These are phyloP conservation scores for Ophion ellenae DNA, from an alignment of 2,888 invertebrate species.

Conservation along the genomic window DNA sequence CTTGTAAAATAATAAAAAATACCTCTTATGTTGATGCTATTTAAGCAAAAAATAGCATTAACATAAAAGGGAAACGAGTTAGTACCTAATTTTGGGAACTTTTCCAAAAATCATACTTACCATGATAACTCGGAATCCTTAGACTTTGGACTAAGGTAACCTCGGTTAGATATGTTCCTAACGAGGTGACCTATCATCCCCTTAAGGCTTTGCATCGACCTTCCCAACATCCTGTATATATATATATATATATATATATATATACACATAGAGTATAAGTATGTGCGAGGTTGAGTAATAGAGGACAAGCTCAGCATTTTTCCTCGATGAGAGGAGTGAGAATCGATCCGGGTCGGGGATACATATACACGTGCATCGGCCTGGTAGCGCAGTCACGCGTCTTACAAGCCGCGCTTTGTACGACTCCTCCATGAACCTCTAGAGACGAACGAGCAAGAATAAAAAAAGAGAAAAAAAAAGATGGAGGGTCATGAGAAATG, in stretches of 20 bases:
- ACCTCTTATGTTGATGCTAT: no score
- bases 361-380: slow-evolving; percentile 24
- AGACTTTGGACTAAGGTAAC: no score
- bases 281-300: slow-evolving; percentile 30
- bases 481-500: slow-evolving; percentile 30
- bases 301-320: slow-evolving; percentile 56
- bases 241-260: background rate
- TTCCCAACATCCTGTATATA: no score
- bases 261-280: background rate
- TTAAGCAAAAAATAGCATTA: no score
- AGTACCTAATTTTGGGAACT: no score
- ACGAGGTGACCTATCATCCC: no score
- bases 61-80: no score
- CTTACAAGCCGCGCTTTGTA: slow-evolving; percentile 26
- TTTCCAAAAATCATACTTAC: no score
- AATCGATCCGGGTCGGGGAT: slow-evolving; percentile 52
- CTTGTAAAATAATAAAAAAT: no score
- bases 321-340: slow-evolving; percentile 52
- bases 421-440: slow-evolving; percentile 24
- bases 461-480: background rate
- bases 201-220: no score
- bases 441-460: slow-evolving; percentile 10
- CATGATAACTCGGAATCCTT: no score
- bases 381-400: slow-evolving; percentile 54
- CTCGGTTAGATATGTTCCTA: no score